These are phyloP conservation scores for Macropodus opercularis DNA, from an alignment of 2,797 vertebrate genomes.

Conservation along the genomic window DNA sequence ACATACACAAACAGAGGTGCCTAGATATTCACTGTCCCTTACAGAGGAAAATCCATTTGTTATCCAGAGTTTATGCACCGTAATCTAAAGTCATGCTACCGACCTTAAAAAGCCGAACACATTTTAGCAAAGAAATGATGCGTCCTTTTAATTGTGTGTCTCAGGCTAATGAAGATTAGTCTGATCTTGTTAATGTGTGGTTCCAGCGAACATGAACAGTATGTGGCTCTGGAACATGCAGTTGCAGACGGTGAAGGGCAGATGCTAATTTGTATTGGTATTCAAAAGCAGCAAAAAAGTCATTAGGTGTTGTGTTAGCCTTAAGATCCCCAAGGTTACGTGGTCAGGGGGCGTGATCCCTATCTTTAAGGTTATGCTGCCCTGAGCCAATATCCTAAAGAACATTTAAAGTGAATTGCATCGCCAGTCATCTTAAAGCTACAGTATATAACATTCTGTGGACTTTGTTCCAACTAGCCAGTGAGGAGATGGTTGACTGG, in stretches of 20 bases:
- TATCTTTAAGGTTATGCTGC: background rate
- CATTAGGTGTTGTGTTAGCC: background rate
- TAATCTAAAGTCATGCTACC: background rate
- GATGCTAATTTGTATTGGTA: background rate
- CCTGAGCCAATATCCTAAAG: background rate
- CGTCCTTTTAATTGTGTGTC: background rate
- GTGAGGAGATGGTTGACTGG: conserved; percentile 21
- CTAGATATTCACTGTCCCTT: background rate
- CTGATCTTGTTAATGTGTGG: background rate
- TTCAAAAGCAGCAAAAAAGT: background rate
- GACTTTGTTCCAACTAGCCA: too few relatives aligned
- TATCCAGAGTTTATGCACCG: background rate
- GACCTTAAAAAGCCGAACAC: background rate
- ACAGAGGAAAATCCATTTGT: background rate
- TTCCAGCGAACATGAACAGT: background rate
- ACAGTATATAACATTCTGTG: background rate
- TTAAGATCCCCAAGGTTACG: background rate
- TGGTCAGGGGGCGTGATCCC: background rate
- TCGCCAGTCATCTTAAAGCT: background rate
- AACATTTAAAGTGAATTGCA: background rate
- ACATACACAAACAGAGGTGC: background rate
- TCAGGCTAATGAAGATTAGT: background rate
- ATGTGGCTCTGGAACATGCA: background rate
- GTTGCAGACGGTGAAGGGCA: background rate
- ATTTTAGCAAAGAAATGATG: background rate